These are phyloP conservation scores for Cyprinus carpio DNA, from an alignment of 2,113 vertebrate genomes.

Conservation along the genomic window DNA sequence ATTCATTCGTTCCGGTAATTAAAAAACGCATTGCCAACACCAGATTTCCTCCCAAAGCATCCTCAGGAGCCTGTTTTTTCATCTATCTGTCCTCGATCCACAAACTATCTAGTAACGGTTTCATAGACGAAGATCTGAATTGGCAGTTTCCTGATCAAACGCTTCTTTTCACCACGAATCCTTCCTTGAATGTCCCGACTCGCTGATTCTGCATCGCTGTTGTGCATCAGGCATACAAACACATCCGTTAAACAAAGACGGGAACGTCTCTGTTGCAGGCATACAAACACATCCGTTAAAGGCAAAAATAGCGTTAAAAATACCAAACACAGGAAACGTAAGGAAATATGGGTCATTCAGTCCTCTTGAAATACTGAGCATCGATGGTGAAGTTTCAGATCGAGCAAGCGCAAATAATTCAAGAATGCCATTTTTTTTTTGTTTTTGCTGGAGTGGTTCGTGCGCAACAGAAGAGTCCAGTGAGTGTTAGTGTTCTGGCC, in stretches of 20 bases:
- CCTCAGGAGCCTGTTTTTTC: too few relatives aligned
- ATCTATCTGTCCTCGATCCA: too few relatives aligned
- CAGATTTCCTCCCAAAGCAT: background rate
- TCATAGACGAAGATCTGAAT: background rate
- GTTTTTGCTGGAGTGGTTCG: too few relatives aligned
- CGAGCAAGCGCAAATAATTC: too few relatives aligned
- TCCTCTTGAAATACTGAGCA: conserved; percentile 28
- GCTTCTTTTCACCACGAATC: too few relatives aligned
- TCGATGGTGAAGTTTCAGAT: background rate
- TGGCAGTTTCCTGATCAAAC: background rate
- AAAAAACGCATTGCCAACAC: background rate
- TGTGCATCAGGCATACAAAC: background rate
- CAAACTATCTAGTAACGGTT: background rate
- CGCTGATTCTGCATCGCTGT: background rate
- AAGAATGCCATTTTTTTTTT: too few relatives aligned
- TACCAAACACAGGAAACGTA: background rate
- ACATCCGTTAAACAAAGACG: background rate
- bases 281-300: conserved; percentile 39
- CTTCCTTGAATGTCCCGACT: too few relatives aligned
- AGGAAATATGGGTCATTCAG: background rate
- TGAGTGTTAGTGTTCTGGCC: background rate
- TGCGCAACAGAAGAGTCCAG: too few relatives aligned
- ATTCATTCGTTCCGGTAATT: background rate
- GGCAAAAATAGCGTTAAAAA: conserved; percentile 35
- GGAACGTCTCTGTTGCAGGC: conserved; percentile 15